phyloP scores from a whole-genome alignment of 2,113 vertebrate species.

The Amblyopsis rosae region DNA sequence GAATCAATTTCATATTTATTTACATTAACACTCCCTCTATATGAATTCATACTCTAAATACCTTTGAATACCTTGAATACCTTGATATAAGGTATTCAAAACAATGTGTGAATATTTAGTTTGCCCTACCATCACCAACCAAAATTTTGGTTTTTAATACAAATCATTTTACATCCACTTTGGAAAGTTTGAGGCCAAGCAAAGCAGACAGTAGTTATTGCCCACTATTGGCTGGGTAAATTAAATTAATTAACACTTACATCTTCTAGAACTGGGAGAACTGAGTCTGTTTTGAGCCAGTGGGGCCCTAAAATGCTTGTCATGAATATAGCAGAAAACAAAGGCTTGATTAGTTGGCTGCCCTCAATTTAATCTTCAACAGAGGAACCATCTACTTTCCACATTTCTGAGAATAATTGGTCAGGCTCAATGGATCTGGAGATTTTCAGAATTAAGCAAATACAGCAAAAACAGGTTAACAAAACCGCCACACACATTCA shows the following conservation, averaged over 20 bases:
- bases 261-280: background rate
- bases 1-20: too few species aligned
- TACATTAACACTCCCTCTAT: too few species aligned
- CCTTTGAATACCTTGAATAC: too few species aligned
- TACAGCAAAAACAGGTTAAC: too few species aligned
- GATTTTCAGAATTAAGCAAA: too few species aligned
- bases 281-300: background rate
- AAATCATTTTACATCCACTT: background rate
- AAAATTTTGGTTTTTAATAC: background rate
- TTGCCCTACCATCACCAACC: too few species aligned
- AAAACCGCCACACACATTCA: too few species aligned
- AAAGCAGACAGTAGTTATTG: background rate
- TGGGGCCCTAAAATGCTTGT: slow-evolving; percentile 2
- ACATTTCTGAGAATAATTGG: background rate
- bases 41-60: too few species aligned
- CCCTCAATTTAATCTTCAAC: background rate
- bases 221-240: background rate
- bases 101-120: too few species aligned
- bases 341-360: background rate
- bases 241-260: background rate
- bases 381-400: background rate
- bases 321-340: slow-evolving; percentile 1
- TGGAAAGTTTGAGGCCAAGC: background rate
- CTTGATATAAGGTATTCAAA: too few species aligned
- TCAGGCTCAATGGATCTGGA: too few species aligned